Evolutionary conservation across 2,888 invertebrate species (phyloP), one percentile per base, ranked within the genome.

Genomic region (Drosophila borealis): DNA sequence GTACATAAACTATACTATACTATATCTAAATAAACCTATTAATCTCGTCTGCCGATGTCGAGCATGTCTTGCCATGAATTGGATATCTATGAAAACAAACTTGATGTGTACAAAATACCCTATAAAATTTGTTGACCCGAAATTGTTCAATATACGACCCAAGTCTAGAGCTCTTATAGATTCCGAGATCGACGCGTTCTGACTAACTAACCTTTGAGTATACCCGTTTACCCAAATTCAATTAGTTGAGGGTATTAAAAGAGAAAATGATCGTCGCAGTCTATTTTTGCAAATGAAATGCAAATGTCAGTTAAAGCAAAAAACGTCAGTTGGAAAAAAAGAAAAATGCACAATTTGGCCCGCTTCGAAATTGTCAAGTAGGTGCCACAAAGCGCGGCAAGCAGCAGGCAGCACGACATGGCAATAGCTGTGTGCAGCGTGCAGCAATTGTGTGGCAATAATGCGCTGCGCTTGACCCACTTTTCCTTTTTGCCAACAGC

Each of bases 381-480:
- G 77, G 70, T 81, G 74, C 73, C 75, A 75, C 70, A 71, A 74
- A 65, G 59, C 66, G 65, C 54, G 25, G 42, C 81, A 83, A 70
- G 81, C 86, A 86, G 83, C 83, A 74, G 81, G 79, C 81, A 72
- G 81, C 86, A 86, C 54, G 54, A 44, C 34, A 17, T 17, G 17
- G 17, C 17, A 17, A 17, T 17, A 17, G 17, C 17, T 17, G 17
- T 17, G 17, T 17, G 54, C 72, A 74, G 61, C 72, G 72, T 73
- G 17, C 70, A 76, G 75, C 66, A 78, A 76, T 59, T 51, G 63
- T 72, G 61, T 55, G 60, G 51, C 78, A 79, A 79, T 76, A 88
- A 82, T 85, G 88, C 87, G 88, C 87, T 90, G 90, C 85, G 89
- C 89, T 90, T 90, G 90, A 88, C 90, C 90, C 80, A 90, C 89